phyloP scores from a whole-genome alignment of 2,113 vertebrate genomes.

The Pteruthius melanotis region DNA sequence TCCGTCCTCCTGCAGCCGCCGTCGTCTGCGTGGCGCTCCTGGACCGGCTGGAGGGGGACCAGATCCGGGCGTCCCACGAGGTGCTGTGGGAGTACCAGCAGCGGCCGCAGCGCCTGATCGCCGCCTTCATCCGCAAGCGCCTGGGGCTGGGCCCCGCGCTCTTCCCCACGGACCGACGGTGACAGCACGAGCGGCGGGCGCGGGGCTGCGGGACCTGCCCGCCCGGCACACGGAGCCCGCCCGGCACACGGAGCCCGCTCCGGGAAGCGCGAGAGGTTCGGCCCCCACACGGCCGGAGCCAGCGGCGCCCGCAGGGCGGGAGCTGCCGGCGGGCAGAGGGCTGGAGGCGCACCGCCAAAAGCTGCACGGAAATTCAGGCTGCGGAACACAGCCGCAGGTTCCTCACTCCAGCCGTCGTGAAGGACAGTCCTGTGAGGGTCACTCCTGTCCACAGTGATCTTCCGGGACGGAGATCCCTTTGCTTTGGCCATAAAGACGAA shows the following conservation, averaged over 20 bases:
- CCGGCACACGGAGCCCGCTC: fast-evolving
- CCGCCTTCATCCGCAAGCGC: slow-evolving; percentile 81
- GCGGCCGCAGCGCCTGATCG: slow-evolving; percentile 81
- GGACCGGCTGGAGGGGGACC: slow-evolving; percentile 84
- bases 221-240: no score
- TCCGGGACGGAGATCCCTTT: neutral
- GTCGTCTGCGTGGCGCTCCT: slow-evolving; percentile 84
- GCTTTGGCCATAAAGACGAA: neutral
- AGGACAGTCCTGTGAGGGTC: neutral
- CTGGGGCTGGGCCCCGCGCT: slow-evolving; percentile 44
- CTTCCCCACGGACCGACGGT: neutral
- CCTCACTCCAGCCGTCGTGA: fast-evolving
- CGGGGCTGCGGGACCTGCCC: neutral
- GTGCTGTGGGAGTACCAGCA: slow-evolving; percentile 82
- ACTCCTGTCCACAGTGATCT: neutral
- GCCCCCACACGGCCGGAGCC: neutral
- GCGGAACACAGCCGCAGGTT: fast-evolving
- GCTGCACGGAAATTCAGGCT: fast-evolving
- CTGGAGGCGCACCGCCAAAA: no score
- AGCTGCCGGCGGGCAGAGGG: neutral
- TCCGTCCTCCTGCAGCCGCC: slow-evolving; percentile 73
- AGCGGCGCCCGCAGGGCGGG: fast-evolving
- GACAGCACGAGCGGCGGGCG: neutral
- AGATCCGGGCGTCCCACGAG: slow-evolving; percentile 79
- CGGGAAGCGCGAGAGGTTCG: neutral